Evolutionary conservation across 1,140 invertebrate genomes (phyloP).

Genomic region (Parapsyche elsis): DNA sequence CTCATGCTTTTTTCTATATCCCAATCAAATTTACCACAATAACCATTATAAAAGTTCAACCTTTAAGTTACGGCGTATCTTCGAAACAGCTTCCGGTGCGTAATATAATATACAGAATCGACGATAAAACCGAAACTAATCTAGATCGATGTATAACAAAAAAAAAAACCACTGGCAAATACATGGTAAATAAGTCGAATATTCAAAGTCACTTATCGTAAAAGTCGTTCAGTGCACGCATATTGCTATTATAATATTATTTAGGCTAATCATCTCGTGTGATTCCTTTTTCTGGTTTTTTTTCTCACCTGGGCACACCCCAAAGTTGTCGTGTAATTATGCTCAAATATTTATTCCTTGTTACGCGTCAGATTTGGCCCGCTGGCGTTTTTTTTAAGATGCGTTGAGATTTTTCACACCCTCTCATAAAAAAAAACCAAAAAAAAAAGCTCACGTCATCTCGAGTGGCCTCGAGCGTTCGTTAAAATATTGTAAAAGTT

Average conservation of each 20-base stretch:
- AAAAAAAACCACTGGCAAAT: too few species aligned
- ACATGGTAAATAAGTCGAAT: too few species aligned
- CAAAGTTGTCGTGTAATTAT: constrained; percentile 22
- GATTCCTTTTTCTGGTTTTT: background rate
- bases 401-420: constrained; percentile 46
- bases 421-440: constrained; percentile 2
- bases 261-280: too few species aligned
- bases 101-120: background rate
- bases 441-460: constrained; percentile 38
- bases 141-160: constrained; percentile 14
- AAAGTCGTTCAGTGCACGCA: too few species aligned
- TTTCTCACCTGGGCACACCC: background rate
- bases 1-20: background rate
- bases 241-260: too few species aligned
- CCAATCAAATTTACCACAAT: too few species aligned
- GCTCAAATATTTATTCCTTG: constrained; percentile 37
- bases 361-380: constrained; percentile 36
- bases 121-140: constrained; percentile 12
- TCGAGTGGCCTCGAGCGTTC: constrained; percentile 22
- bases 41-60: constrained; percentile 19
- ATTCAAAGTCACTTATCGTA: too few species aligned
- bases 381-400: constrained; percentile 33
- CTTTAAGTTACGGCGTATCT: constrained; percentile 12
- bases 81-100: constrained; percentile 9
- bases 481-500: constrained; percentile 18